Evolutionary conservation across 2,888 invertebrate genomes (phyloP).

Genomic region (Campoletis raptor): DNA sequence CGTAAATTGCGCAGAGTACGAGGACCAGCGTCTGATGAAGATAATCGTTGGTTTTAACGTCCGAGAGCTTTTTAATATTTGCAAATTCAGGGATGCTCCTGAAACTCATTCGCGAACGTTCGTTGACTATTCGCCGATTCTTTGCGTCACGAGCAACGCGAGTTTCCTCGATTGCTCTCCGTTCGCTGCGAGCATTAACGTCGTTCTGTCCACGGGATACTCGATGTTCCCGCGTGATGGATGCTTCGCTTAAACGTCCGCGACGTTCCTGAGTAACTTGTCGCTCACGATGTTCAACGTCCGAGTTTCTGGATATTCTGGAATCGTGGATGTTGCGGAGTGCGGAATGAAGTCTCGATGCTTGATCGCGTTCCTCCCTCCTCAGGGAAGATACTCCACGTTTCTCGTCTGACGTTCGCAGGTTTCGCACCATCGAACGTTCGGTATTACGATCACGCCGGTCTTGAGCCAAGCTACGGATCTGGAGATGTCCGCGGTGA

Average conservation of each 20-base stretch:
- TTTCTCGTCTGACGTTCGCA: not conserved
- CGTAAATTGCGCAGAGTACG: conserved; percentile 78
- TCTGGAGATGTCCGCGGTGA: not conserved
- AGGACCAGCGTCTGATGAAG: conserved; percentile 76
- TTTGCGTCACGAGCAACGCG: conserved; percentile 19
- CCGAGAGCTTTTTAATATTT: conserved; percentile 9
- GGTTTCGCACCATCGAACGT: not conserved
- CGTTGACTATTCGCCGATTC: conserved; percentile 24
- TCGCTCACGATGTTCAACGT: conserved; percentile 15
- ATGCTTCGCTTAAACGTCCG: not conserved
- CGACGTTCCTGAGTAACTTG: conserved; percentile 8
- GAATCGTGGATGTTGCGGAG: not conserved
- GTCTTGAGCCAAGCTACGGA: not conserved
- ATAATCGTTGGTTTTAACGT: conserved; percentile 71
- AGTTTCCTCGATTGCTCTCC: conserved; percentile 9
- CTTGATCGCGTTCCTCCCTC: not conserved
- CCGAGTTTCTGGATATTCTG: not conserved
- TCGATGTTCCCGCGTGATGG: conserved; percentile 12
- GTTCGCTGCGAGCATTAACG: not conserved
- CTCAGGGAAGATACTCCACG: not conserved
- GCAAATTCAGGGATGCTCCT: conserved; percentile 37
- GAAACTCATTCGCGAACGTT: conserved; percentile 1
- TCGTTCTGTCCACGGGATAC: conserved; percentile 25
- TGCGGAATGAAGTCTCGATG: not conserved
- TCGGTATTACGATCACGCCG: not conserved